phyloP scores from a whole-genome alignment of 2,113 vertebrate genomes.

The Capreolus pygargus region DNA sequence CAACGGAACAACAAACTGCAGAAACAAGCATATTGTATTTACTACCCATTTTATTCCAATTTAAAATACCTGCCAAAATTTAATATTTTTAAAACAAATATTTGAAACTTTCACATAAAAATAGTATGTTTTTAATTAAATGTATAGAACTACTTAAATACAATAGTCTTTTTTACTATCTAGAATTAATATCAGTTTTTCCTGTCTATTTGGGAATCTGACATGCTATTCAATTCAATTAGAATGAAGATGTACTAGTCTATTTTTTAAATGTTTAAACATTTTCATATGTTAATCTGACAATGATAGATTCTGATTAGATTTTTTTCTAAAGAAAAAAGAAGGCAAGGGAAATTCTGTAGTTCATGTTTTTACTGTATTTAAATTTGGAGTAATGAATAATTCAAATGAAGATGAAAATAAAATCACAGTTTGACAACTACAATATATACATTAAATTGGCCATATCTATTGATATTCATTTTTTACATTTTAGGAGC shows the following conservation, averaged over 20 bases:
- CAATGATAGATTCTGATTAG: not conserved
- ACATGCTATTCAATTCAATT: not conserved
- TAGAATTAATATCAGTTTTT: not conserved
- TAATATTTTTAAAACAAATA: not conserved
- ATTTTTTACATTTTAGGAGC: not conserved
- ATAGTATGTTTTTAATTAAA: not conserved
- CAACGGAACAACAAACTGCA: not conserved
- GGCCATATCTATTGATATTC: not conserved
- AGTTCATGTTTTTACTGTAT: not conserved
- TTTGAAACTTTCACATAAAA: not conserved
- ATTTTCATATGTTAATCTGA: not conserved
- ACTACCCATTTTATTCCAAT: not conserved
- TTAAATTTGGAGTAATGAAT: not conserved
- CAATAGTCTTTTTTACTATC: not conserved
- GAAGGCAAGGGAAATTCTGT: not conserved
- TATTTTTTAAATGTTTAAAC: constrained; percentile 19
- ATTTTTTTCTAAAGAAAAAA: not conserved
- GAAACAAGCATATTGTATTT: not conserved
- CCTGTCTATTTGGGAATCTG: not conserved
- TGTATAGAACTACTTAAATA: not conserved
- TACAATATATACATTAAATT: not conserved
- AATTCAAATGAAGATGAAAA: not conserved
- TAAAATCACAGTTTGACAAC: not conserved
- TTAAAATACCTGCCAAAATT: constrained; percentile 11
- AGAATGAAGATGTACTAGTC: not conserved